Conservation (phyloP, 2,797 vertebrate species). For the Tragelaphus oryx region DNA sequence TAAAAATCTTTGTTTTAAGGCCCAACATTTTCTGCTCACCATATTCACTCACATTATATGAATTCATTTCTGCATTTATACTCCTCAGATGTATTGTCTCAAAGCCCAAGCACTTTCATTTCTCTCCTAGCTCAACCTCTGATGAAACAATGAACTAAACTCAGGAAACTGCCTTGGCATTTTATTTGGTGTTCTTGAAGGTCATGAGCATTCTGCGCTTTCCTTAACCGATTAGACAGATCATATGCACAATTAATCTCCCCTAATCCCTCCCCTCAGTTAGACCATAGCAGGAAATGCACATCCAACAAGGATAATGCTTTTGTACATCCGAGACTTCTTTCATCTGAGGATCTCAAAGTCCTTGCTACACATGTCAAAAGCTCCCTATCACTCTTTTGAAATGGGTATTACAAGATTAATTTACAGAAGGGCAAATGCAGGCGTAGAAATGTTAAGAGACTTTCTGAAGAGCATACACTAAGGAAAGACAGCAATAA, state of each 20-base stretch:
- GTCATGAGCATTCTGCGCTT: slow-evolving; percentile 49
- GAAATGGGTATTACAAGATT: slow-evolving; percentile 72
- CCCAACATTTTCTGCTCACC: background rate
- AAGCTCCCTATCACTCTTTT: slow-evolving; percentile 67
- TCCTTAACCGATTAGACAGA: slow-evolving; percentile 69
- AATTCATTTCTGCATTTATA: background rate
- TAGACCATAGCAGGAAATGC: slow-evolving; percentile 62
- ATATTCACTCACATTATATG: background rate
- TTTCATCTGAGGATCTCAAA: slow-evolving; percentile 76
- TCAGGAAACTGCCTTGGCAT: slow-evolving; percentile 38
- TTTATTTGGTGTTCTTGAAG: slow-evolving; percentile 66
- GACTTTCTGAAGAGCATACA: slow-evolving; percentile 42
- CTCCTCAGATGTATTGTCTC: background rate
- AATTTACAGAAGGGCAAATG: slow-evolving; percentile 71
- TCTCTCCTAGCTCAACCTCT: background rate
- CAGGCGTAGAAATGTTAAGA: slow-evolving; percentile 54
- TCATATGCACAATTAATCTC: slow-evolving; percentile 73
- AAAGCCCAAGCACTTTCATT: background rate
- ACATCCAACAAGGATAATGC: slow-evolving; percentile 68
- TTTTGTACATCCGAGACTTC: slow-evolving; percentile 56
- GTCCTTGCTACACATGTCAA: slow-evolving; percentile 69
- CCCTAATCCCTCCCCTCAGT: slow-evolving; percentile 70
- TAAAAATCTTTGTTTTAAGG: background rate
- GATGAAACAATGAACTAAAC: slow-evolving; percentile 46
- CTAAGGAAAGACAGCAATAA: slow-evolving; percentile 23